Percentiles rank a stretch among this genome's conserved stretches.
Conservation (phyloP, 2,888 invertebrate species). For the Calameuta idolon region DNA sequence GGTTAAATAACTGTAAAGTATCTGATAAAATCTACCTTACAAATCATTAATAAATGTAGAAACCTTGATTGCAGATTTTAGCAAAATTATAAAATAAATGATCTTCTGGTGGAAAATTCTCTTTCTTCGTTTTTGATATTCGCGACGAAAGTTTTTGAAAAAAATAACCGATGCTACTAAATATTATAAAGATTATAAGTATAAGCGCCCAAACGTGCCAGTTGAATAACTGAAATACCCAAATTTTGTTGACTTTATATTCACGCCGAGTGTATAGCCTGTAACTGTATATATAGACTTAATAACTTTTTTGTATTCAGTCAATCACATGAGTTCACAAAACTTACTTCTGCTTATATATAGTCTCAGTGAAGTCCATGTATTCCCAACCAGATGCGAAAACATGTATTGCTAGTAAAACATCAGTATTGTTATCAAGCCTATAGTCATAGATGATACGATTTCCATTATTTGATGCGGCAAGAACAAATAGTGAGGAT, state of each 20-base stretch:
- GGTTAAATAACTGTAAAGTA: not conserved
- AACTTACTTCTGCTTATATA: not conserved
- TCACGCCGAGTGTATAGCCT: not conserved
- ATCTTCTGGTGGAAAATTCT: not conserved
- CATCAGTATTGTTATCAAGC: not conserved
- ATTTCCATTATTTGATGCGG: not conserved
- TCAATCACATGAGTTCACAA: not conserved
- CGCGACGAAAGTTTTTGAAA: not conserved
- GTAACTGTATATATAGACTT: not conserved
- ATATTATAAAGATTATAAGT: not conserved
- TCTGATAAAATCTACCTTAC: not conserved
- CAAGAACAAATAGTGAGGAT: rapidly evolving
- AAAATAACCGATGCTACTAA: not conserved
- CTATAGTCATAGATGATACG: not conserved
- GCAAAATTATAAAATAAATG: not conserved
- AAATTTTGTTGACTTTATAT: not conserved
- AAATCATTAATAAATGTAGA: not conserved
- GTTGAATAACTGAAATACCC: not conserved
- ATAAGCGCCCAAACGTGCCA: not conserved
- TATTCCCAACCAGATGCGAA: rapidly evolving
- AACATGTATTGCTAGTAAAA: not conserved
- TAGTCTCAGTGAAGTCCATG: not conserved
- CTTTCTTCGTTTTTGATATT: not conserved
- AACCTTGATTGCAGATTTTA: not conserved
- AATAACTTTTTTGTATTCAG: not conserved